Base-by-base conservation (phyloP, 2,888 invertebrate genomes). In the Tribolium freemani region DNA sequence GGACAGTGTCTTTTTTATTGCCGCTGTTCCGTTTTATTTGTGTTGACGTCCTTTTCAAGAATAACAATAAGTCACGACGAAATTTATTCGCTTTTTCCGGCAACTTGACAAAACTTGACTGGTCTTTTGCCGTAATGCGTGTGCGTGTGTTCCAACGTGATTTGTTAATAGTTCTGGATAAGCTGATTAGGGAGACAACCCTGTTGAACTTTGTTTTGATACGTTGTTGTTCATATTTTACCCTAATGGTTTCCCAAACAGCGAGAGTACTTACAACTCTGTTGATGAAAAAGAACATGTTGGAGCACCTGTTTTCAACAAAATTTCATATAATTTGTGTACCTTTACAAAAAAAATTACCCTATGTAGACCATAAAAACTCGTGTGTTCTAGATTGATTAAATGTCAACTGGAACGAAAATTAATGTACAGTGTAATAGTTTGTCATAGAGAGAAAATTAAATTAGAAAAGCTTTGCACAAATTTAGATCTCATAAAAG, bases 131-230 rank as follows among this genome's bases (percentile, higher is more conserved):
- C 21, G 45, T 21, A 46, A 26, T 31, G 50, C 30, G 48, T 68
- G 53, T 51, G 69, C 69, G 67, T 61, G 69, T 53, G 51, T 60
- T 60, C 60, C 51, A 50, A 26, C 44, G 51, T 57, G 69, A 69
- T 60, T 61, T 69, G 69, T 69, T 69, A 69, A 69, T 69, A 69
- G 69, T 53, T 60, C 16, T 48, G 53, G 69, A 60, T 69, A 69
- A 69, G 61, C 60, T 31, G 53, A 69, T 69, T 69, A 69, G 51
- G n/a, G 50, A 58, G 51, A 56, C 66, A 45, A 54, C 56, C 51
- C 31, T 63, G 63, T 51, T 63, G 51, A 63, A 63, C 56, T 66
- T 54, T 66, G 66, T 66, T 66, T 66, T 56, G 45, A 66, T 66
- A 54, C 53, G 11, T 30, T 66, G 66, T 66, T 66, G 66, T 30